A percentile compares a stretch with the other conserved stretches of the same genome.
Evolutionary conservation across 2,888 invertebrate species (phyloP).

Genomic region (Plebejus melissa): DNA sequence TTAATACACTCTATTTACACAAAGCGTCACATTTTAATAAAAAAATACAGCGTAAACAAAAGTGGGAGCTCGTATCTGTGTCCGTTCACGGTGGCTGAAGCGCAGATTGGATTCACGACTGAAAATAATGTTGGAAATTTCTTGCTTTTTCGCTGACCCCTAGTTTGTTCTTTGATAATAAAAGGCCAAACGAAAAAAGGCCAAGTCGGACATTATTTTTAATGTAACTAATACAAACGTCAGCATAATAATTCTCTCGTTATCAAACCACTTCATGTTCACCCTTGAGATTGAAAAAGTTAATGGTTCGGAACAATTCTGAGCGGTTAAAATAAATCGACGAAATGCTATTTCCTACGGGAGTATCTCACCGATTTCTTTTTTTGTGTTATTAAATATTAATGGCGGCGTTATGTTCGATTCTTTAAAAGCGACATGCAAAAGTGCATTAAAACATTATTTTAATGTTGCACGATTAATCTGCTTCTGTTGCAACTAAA

Average conservation of each 20-base stretch:
- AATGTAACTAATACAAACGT: constrained; percentile 27
- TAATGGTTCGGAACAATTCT: constrained; percentile 72
- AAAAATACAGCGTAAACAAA: constrained; percentile 14
- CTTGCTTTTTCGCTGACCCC: neutral
- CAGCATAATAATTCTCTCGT: constrained; percentile 45
- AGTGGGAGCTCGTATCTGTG: constrained; percentile 5
- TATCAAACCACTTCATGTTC: constrained; percentile 65
- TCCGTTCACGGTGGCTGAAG: constrained; percentile 16
- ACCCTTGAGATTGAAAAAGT: constrained; percentile 70
- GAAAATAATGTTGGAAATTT: constrained; percentile 23
- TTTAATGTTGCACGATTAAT: neutral
- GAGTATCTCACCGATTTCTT: constrained; percentile 37
- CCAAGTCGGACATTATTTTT: constrained; percentile 25
- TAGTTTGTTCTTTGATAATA: constrained; percentile 21
- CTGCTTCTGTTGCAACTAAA: neutral
- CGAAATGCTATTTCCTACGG: constrained; percentile 68
- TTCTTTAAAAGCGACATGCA: neutral
- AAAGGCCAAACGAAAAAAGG: constrained; percentile 16
- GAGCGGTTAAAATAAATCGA: constrained; percentile 72
- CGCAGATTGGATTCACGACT: constrained; percentile 18
- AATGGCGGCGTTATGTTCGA: constrained; percentile 2
- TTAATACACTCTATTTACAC: neutral
- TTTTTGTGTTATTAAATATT: constrained; percentile 31
- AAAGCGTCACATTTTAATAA: constrained; percentile 8
- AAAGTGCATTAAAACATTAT: neutral